Base-by-base conservation (phyloP, 2,888 invertebrate genomes). In the Byasa hedistus region DNA sequence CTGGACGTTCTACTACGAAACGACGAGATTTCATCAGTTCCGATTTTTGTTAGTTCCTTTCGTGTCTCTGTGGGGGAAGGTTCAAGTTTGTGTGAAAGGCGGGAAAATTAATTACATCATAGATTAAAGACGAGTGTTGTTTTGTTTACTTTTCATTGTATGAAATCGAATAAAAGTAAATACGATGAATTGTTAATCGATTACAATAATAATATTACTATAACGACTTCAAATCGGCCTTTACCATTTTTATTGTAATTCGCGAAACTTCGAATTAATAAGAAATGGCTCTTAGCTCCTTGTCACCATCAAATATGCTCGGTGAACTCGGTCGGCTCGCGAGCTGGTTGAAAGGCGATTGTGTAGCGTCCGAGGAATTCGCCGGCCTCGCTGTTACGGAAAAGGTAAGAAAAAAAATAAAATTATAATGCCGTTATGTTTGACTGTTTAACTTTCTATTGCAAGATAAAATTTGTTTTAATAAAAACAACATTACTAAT, bases 291-390 rank as follows among this genome's bases (percentile, higher is more conserved):
- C 78, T 91, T 23, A 89, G 89, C 80, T 87, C 89, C 12, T 72
- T 91, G 65, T 85, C 82, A 48, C 83, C 91, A 51, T 84, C 89
- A 54, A 83, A 80, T 71, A 87, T 91, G 87, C 79, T 91, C 39
- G 89, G 89, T 52, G 91, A 91, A 76, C 82, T 91, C 3, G 88
- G 90, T 52, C 80, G 86, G 22, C 77, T 91, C 22, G 89, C 91
- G 10, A 90, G 73, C 71, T 91, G 91, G 91, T 70, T 91, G 65
- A 89, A 86, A 71, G 90, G 91, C 2, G 91, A 91, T 71, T 91
- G 91, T 71, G 74, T 89, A 8, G 73, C 85, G 8, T 69, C 86
- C 1, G 88, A 88, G 72, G 89, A 91, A 72, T 89, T 86, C 69
- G 85, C 82, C 17, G 90, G 91, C 12, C 73, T 91, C 1, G 82